phyloP scores from a whole-genome alignment of 2,888 invertebrate species.

The Marasmarcha lunaedactyla region DNA sequence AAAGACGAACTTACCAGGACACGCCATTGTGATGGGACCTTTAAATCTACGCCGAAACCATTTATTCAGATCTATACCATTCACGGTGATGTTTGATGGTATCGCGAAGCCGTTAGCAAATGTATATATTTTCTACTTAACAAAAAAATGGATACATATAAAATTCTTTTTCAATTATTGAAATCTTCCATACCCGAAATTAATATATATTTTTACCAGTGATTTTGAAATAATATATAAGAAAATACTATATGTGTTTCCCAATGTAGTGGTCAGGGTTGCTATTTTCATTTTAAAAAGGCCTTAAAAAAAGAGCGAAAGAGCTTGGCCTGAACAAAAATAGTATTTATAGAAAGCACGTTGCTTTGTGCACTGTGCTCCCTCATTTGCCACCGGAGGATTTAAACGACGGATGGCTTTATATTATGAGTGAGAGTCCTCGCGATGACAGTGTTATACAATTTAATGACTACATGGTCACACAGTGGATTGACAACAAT shows the following conservation, averaged over 20 bases:
- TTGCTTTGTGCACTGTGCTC: slow-evolving; percentile 9
- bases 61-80: slow-evolving; percentile 2
- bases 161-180: not conserved
- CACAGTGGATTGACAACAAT: not conserved
- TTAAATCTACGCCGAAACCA: not conserved
- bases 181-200: not conserved
- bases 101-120: not conserved
- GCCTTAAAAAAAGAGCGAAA: slow-evolving; percentile 7
- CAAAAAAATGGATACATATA: not conserved
- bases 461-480: not conserved
- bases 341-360: too few species aligned
- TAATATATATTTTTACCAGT: not conserved
- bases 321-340: too few species aligned
- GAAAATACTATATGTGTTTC: too few species aligned
- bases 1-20: not conserved
- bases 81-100: slow-evolving; percentile 5
- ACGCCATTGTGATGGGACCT: not conserved
- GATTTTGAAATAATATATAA: not conserved
- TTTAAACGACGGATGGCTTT: slow-evolving; percentile 9
- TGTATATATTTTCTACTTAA: not conserved
- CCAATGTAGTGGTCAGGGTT: too few species aligned
- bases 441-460: too few species aligned
- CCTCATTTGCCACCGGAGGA: slow-evolving; percentile 8
- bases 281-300: too few species aligned
- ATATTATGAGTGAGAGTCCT: too few species aligned